phyloP scores from a whole-genome alignment of 2,113 vertebrate species.

The Colossoma macropomum region DNA sequence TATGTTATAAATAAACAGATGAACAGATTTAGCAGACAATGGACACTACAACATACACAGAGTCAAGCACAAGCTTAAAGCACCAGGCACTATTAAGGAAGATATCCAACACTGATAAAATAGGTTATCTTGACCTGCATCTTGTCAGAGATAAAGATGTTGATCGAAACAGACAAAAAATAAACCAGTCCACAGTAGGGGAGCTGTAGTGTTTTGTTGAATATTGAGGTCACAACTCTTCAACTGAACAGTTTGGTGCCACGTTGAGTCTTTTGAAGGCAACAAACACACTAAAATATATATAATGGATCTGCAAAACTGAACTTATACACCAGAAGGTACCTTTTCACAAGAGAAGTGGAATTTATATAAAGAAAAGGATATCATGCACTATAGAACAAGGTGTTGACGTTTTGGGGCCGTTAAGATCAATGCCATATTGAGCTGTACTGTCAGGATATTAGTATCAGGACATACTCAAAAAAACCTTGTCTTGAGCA shows the following conservation, averaged over 20 bases:
- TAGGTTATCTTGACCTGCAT: constrained; percentile 10
- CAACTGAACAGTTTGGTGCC: not conserved
- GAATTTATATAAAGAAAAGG: too few species aligned
- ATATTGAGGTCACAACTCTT: not conserved
- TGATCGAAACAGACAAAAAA: not conserved
- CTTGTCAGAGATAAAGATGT: not conserved
- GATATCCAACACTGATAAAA: not conserved
- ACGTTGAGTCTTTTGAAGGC: not conserved
- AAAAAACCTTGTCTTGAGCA: too few species aligned
- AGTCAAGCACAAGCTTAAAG: not conserved
- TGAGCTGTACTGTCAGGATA: too few species aligned
- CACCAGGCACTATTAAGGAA: not conserved
- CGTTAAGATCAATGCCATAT: too few species aligned
- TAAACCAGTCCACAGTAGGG: not conserved
- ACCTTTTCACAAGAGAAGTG: too few species aligned
- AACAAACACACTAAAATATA: not conserved
- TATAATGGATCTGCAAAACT: too few species aligned
- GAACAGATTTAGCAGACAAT: not conserved
- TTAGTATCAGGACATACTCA: too few species aligned
- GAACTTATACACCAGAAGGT: not conserved
- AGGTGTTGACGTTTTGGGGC: too few species aligned
- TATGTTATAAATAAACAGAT: not conserved
- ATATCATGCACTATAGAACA: too few species aligned
- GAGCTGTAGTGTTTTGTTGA: not conserved
- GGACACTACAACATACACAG: not conserved